A percentile compares a stretch with the other conserved stretches of the same genome.
Evolutionary conservation across 1,140 invertebrate species (phyloP).

Genomic region (Drosophila subpulchrella): DNA sequence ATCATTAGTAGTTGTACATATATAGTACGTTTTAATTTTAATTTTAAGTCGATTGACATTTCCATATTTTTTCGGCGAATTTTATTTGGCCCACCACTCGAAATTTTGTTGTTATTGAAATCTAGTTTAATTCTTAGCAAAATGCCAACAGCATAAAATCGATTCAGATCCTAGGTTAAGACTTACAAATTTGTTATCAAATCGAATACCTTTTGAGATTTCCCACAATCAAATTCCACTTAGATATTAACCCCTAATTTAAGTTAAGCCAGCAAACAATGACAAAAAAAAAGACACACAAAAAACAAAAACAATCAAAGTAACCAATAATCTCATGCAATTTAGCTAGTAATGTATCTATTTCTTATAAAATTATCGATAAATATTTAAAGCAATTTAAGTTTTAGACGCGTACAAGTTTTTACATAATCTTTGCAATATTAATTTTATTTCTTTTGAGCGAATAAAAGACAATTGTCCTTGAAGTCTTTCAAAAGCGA

Average conservation of each 20-base stretch:
- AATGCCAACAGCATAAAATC: conserved; percentile 43
- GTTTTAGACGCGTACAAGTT: conserved; percentile 58
- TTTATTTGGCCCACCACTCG: conserved; percentile 46
- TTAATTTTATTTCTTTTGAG: conserved; percentile 73
- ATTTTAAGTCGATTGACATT: conserved; percentile 56
- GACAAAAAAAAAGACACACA: conserved; percentile 15
- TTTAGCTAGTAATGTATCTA: conserved; percentile 64
- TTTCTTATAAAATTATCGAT: conserved; percentile 35
- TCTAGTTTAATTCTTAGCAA: conserved; percentile 69
- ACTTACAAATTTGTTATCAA: conserved; percentile 43
- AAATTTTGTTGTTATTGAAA: conserved; percentile 61
- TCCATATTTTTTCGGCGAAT: conserved; percentile 31
- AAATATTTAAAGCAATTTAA: conserved; percentile 68
- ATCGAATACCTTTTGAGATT: conserved; percentile 71
- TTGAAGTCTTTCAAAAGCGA: not conserved
- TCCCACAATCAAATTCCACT: conserved; percentile 62
- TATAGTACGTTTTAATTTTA: conserved; percentile 36
- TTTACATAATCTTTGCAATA: conserved; percentile 74
- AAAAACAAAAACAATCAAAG: conserved; percentile 35
- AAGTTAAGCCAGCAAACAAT: conserved; percentile 34
- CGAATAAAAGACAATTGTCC: conserved; percentile 60
- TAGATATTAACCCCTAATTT: conserved; percentile 32
- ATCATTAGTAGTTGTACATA: conserved; percentile 61
- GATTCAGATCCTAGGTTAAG: conserved; percentile 36
- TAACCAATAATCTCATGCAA: conserved; percentile 73